Evolutionary conservation across 2,113 vertebrate species (phyloP).

Genomic region (Trinectes maculatus): DNA sequence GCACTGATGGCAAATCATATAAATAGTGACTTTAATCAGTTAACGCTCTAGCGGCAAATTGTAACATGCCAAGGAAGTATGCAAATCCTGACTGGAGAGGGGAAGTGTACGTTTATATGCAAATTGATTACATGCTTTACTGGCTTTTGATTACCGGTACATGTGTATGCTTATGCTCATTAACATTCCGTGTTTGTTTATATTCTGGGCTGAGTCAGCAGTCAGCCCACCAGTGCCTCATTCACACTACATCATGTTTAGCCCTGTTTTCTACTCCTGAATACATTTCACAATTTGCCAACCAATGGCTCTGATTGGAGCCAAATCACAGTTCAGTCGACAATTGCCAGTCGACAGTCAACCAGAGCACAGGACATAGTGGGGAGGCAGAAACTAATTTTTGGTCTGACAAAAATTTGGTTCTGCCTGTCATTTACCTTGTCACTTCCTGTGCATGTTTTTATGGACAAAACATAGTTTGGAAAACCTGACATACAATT

Average conservation of each 20-base stretch:
- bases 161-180: slow-evolving; percentile 13
- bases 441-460: no score
- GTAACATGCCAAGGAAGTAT: slow-evolving; percentile 39
- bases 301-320: no score
- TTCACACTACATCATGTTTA: no score
- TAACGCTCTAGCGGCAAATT: slow-evolving; percentile 26
- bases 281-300: no score
- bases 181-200: slow-evolving; percentile 43
- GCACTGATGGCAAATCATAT: slow-evolving; percentile 18
- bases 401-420: no score
- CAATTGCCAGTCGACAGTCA: no score
- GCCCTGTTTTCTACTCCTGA: no score
- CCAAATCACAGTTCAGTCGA: no score
- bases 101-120: slow-evolving; percentile 17
- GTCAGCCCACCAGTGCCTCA: slow-evolving; percentile 65
- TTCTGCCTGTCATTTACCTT: no score
- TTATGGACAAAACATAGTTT: no score
- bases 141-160: slow-evolving; percentile 12
- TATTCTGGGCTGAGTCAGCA: slow-evolving; percentile 59
- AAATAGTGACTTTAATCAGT: slow-evolving; percentile 35
- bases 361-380: no score
- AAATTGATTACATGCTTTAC: slow-evolving; percentile 20
- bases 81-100: slow-evolving; percentile 42
- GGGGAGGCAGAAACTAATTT: not conserved
- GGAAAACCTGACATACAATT: no score